Evolutionary conservation across 92 coral and sea anemone genomes (phyloP).

Genomic region (Metridium senile): DNA sequence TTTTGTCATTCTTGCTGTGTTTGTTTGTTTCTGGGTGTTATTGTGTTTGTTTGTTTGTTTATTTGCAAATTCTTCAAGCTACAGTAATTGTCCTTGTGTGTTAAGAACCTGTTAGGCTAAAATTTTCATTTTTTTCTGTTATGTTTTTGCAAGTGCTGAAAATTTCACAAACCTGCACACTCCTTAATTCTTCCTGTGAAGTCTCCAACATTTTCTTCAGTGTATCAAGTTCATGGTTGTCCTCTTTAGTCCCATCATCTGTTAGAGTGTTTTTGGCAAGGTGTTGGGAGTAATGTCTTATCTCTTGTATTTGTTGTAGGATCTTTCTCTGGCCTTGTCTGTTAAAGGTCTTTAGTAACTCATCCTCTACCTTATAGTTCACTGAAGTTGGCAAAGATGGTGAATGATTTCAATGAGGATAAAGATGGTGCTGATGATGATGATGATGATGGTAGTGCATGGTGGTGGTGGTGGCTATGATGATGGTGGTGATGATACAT

Average conservation of each 20-base stretch:
- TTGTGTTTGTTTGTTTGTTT: too few species aligned
- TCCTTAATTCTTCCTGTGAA: slow-evolving; percentile 6
- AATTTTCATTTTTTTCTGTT: too few species aligned
- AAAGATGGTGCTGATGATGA: too few species aligned
- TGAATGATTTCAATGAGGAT: too few species aligned
- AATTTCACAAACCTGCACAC: slow-evolving; percentile 13
- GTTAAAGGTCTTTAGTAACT: slow-evolving; percentile 66
- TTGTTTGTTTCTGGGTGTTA: too few species aligned
- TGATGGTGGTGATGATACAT: too few species aligned
- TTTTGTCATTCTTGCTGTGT: not conserved
- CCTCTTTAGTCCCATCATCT: not conserved
- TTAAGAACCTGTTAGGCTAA: too few species aligned
- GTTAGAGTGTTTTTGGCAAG: not conserved
- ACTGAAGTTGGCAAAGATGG: slow-evolving; percentile 36
- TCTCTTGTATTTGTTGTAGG: slow-evolving; percentile 41
- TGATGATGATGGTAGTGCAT: too few species aligned
- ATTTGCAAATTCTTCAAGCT: too few species aligned
- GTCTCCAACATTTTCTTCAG: slow-evolving; percentile 12
- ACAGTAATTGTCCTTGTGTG: too few species aligned
- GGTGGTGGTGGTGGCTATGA: too few species aligned
- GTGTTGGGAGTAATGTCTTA: not conserved
- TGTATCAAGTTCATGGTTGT: not conserved
- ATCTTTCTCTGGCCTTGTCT: slow-evolving; percentile 78
- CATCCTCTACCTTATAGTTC: slow-evolving; percentile 81
- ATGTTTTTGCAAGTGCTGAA: too few species aligned